phyloP scores from a whole-genome alignment of 2,113 vertebrate genomes.

The Dinomys branickii region DNA sequence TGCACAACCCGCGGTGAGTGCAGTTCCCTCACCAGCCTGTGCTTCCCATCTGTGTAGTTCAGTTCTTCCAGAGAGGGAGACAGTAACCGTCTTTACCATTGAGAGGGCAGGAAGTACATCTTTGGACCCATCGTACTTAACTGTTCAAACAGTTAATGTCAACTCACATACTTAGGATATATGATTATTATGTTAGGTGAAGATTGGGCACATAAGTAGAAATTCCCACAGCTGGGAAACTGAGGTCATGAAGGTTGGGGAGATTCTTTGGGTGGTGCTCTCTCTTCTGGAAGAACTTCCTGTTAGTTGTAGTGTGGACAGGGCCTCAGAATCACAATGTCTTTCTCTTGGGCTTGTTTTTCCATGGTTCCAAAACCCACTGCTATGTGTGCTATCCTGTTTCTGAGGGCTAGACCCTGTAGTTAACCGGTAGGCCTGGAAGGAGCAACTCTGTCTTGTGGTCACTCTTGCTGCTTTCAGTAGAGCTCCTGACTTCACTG shows the following conservation, averaged over 20 bases:
- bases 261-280: neutral
- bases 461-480: neutral
- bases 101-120: neutral
- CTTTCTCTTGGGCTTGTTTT: neutral
- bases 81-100: neutral
- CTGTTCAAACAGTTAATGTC: neutral
- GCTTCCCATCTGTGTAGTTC: neutral
- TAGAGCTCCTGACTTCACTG: neutral
- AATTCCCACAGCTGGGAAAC: neutral
- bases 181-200: neutral
- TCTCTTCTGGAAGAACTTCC: neutral
- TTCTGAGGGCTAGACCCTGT: neutral
- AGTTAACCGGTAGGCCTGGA: neutral
- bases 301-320: neutral
- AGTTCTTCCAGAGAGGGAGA: slow-evolving; percentile 17
- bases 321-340: neutral
- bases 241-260: neutral
- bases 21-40: neutral
- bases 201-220: neutral
- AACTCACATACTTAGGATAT: neutral
- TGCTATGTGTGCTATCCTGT: neutral
- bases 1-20: slow-evolving; percentile 87
- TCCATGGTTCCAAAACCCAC: neutral
- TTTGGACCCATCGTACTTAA: neutral
- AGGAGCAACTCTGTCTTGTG: neutral